Evolutionary conservation across 2,797 vertebrate species (phyloP), one percentile per base, ranked within the genome.

Genomic region (Halcyon badia): DNA sequence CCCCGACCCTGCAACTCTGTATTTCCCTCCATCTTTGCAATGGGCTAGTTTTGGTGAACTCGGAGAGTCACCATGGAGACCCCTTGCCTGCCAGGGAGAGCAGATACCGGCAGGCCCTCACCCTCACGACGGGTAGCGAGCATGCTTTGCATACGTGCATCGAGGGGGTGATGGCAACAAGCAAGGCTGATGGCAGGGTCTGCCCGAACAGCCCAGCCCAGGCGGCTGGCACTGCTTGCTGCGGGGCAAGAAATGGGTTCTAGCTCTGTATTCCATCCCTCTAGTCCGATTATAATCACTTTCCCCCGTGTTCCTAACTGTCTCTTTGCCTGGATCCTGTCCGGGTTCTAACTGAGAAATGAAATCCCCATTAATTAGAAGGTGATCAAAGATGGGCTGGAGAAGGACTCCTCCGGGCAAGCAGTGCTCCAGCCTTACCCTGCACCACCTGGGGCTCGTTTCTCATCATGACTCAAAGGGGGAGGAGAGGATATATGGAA

Each of bases 371-470:
- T 69, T 83, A 79, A 83, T 70, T 69, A 90, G 56, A 39, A 73
- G 25, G 13, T 58, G 57, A 83, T 89, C 51, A 87, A 85, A 87
- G 73, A 31, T 31, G n/a, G 71, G 39, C 19, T 41, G 2, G 3
- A 9, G 6, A 21, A 61, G 19, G 28, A 22, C 31, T 46, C 24
- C 42, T 61, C 41, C 56, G 10, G 37, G 44, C 3, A 2, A 35
- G 51, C 44, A 61, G 24, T 5, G 3, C 37, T 17, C 11, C 57
- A 54, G 39, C 17, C 4, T 6, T 39, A 12, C 46, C 30, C 12
- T 6, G n/a, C 11, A 76, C 18, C 96, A 94, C 90, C 58, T 84
- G 94, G 5, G 17, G 28, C 89, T 94, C 19, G 2, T 94, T 93
- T 37, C 79, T 71, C 39, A 31, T 65, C 19, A 30, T 9, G 77